phyloP scores from a whole-genome alignment of 2,888 invertebrate species.

The Sarcophaga carnaria region DNA sequence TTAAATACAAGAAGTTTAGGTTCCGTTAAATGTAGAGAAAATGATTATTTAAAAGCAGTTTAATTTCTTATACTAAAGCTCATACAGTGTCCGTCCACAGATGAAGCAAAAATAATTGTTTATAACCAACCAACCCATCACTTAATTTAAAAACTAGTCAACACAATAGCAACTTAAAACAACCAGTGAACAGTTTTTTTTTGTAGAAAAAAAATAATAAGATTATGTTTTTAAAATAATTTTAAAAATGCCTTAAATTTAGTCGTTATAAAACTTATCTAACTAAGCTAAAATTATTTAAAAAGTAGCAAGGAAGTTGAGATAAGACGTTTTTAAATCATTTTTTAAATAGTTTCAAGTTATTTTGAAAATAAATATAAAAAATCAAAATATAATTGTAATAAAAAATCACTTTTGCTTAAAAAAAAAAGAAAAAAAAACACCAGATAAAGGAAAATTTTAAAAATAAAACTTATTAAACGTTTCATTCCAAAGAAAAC shows the following conservation, averaged over 20 bases:
- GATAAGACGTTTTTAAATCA: too few species aligned
- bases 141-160: slow-evolving; percentile 54
- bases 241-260: background rate
- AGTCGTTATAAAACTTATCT: background rate
- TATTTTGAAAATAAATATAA: slow-evolving; percentile 39
- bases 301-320: too few species aligned
- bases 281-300: too few species aligned
- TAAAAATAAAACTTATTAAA: slow-evolving; percentile 57
- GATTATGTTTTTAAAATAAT: too few species aligned
- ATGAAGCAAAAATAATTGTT: slow-evolving; percentile 38
- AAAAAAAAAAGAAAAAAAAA: slow-evolving; percentile 40
- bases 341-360: too few species aligned
- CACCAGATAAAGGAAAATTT: background rate
- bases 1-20: background rate
- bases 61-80: slow-evolving; percentile 27
- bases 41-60: too few species aligned
- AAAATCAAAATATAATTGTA: slow-evolving; percentile 7
- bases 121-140: slow-evolving; percentile 6
- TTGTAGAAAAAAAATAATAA: slow-evolving; percentile 3
- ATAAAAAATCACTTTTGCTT: slow-evolving; percentile 58
- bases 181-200: slow-evolving; percentile 12
- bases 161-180: slow-evolving; percentile 43
- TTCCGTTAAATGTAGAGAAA: too few species aligned
- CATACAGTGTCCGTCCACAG: slow-evolving; percentile 61
- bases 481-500: slow-evolving; percentile 81